phyloP scores from a whole-genome alignment of 2,113 vertebrate genomes.

The Podarcis cretensis region DNA sequence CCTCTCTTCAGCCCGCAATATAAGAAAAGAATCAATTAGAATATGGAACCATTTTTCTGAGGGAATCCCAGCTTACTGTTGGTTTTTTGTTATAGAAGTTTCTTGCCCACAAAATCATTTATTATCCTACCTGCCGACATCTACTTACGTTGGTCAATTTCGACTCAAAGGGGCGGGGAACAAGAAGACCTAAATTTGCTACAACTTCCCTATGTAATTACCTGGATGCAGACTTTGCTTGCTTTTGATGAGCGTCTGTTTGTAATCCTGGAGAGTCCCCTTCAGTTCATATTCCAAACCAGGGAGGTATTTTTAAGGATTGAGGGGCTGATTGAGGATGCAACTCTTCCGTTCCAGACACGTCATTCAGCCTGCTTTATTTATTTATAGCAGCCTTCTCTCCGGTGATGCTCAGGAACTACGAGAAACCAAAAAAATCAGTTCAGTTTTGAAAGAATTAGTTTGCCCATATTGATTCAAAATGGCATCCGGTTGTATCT shows the following conservation, averaged over 20 bases:
- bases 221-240: background rate
- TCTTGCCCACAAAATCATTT: background rate
- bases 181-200: background rate
- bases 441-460: no score
- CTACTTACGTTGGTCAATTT: background rate
- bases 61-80: background rate
- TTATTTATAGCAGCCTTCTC: no score
- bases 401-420: no score
- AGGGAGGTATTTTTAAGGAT: background rate
- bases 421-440: no score
- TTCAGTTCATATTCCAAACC: background rate
- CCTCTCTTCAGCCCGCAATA: background rate
- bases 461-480: no score
- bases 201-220: background rate
- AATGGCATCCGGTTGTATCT: no score
- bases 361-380: slow-evolving; percentile 21
- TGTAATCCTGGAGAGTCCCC: background rate
- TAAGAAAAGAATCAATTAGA: background rate
- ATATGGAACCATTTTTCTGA: background rate
- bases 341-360: background rate
- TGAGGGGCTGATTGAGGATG: background rate
- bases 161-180: background rate
- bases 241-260: background rate
- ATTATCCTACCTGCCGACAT: no score
- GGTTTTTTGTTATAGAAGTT: no score